Conservation (phyloP, 2,888 invertebrate species). For the Orthosia cruda region DNA sequence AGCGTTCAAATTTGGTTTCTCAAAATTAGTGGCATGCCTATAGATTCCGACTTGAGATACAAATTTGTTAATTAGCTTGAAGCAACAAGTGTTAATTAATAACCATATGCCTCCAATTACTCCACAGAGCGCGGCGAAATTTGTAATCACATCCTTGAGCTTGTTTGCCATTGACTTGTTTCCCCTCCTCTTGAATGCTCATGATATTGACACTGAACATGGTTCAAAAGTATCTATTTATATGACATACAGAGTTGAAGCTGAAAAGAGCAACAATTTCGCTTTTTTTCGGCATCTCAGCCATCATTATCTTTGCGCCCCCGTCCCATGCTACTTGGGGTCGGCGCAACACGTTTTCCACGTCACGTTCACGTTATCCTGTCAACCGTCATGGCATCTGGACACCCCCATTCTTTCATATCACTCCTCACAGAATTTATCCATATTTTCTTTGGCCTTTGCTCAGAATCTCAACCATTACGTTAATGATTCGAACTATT, state of each 20-base stretch:
- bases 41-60: not conserved
- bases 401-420: no score
- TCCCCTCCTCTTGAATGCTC: not conserved
- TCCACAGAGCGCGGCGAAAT: not conserved
- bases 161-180: not conserved
- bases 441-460: no score
- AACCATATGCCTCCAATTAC: slow-evolving; percentile 27
- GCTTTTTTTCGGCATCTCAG: no score
- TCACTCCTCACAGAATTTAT: no score
- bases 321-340: no score
- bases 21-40: not conserved
- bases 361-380: no score
- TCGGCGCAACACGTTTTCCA: no score
- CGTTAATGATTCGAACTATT: not conserved
- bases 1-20: not conserved
- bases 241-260: not conserved
- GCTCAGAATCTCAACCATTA: not conserved
- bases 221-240: not conserved
- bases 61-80: slow-evolving; percentile 14
- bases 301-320: no score
- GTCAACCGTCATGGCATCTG: no score
- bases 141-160: slow-evolving; percentile 5
- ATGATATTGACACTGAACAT: not conserved
- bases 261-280: not conserved
- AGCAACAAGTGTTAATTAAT: slow-evolving; percentile 22